A percentile compares a stretch with the other conserved stretches of the same genome.
Evolutionary conservation across 2,113 vertebrate genomes (phyloP).

Genomic region (Gavia stellata): DNA sequence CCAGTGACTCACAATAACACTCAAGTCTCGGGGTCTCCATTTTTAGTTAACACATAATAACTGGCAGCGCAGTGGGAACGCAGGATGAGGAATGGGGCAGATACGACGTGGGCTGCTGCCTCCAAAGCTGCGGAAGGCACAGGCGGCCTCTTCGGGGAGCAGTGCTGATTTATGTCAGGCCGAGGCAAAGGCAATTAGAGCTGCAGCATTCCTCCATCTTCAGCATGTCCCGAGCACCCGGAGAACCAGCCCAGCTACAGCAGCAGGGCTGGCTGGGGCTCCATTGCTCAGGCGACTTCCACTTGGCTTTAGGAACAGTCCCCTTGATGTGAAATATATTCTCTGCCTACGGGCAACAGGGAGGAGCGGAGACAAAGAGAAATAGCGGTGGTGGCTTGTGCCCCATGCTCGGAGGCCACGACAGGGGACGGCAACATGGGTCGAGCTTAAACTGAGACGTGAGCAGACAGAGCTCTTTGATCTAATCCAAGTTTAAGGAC

Average conservation of each 20-base stretch:
- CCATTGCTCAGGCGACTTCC: not conserved
- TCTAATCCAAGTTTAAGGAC: not conserved
- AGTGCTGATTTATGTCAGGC: not conserved
- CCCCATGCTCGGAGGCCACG: fast-evolving
- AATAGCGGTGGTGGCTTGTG: fast-evolving
- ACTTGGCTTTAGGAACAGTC: not conserved
- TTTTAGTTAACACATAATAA: not conserved
- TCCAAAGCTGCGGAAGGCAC: not conserved
- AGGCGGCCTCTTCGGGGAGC: not conserved
- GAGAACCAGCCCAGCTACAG: not conserved
- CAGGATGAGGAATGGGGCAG: conserved; percentile 1
- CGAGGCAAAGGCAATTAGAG: not conserved
- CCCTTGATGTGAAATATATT: not conserved
- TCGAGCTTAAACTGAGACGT: not conserved
- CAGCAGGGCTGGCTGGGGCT: not conserved
- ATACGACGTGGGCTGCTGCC: not conserved
- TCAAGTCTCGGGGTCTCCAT: not conserved
- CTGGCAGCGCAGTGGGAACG: not conserved
- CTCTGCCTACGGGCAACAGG: not conserved
- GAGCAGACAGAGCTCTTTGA: not conserved
- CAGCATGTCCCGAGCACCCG: not conserved
- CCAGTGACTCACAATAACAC: not conserved
- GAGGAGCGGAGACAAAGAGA: not conserved
- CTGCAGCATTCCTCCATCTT: not conserved
- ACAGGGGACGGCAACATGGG: no score